Evolutionary conservation across 2,797 vertebrate genomes (phyloP), one percentile per base, ranked within the genome.

Genomic region (Adrianichthys oophorus): DNA sequence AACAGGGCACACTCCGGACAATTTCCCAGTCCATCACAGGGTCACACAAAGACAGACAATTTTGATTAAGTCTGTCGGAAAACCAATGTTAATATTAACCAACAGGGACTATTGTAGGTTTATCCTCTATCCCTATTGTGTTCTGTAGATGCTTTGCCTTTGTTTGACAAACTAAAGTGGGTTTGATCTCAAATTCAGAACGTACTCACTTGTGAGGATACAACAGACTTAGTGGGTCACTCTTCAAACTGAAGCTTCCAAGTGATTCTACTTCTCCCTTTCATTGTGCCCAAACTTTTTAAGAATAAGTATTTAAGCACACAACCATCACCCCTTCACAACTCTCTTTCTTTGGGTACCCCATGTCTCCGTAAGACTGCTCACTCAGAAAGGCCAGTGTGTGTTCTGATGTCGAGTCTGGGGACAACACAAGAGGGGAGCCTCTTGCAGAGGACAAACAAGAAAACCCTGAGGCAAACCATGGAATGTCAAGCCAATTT

Each of bases 401-500:
- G 56, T 56, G 59, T 82, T 86, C 74, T 85, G 84, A 82, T 72
- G 80, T 80, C 26, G 50, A 65, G 87, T 86, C 85, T 68, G 21
- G 8, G 85, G 87, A 86, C 76, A 63, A 76, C 82, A 79, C 83
- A 79, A 85, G 72, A 79, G 75, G 79, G 75, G 72, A 84, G 82
- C 75, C 85, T 80, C 83, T 89, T 86, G 82, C 79, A 77, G 75
- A 85, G 82, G 82, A 88, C 84, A 91, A 90, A 89, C 82, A 86
- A 83, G 78, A 85, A 86, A 51, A 48, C 83, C 86, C 72, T 1
- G 55, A 79, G 87, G 85, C 74, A 81, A 52, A 75, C 75, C 56
- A 42, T 68, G 78, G 84, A 90, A 91, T 90, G 89, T 90, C 89
- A 90, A 81, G 85, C 83, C 85, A 85, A 86, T 85, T 86, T 87